Base-by-base conservation (phyloP, 2,797 vertebrate genomes). In the Hephaestus fuliginosus region DNA sequence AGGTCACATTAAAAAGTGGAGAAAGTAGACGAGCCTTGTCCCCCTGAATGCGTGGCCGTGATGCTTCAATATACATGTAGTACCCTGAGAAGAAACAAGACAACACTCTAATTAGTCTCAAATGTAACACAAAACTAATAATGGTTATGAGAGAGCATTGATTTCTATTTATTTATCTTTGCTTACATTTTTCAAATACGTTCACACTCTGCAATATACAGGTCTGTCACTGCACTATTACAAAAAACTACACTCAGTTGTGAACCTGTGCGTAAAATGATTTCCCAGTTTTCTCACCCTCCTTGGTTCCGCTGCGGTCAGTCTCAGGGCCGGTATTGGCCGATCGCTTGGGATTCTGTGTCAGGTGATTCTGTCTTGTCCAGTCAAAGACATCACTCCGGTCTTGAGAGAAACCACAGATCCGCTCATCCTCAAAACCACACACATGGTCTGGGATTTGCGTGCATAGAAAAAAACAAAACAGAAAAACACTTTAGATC, bases 31-130 rank as follows among this genome's bases (percentile, higher is more conserved):
- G 95, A 5, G 98, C 97, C 22, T 96, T 97, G 92, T 99, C 98
- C n/a, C 97, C 97, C 0, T 91, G 92, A 79, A 95, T 91, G 18
- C 98, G 95, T 0, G 98, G 98, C 20, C 96, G 93, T 0, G 98
- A 99, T 0, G 98, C 97, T 92, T 99, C 98, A 0, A 98, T 99
- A 94, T 98, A 99, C 98, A 99, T 99, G 93, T 99, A 99, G 89
- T 97, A 98, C 57, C 98, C 98, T 99, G 90, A 25, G 87, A 67
- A 90, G 25, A 46, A 78, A 79, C 4, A 53, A 56, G 22, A 83
- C 12, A 84, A 72, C 41, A 63, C n/a, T 43, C 22, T 22, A 49
- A 33, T 33, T 6, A 53, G 36, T 56, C 55, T 39, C 2, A 0
- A 48, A 73, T 39, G n/a, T 20, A 55, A 49, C 33, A n/a, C 15